Base-by-base conservation (phyloP, 92 coral and sea anemone species). In the Palythoa grandiflora region DNA sequence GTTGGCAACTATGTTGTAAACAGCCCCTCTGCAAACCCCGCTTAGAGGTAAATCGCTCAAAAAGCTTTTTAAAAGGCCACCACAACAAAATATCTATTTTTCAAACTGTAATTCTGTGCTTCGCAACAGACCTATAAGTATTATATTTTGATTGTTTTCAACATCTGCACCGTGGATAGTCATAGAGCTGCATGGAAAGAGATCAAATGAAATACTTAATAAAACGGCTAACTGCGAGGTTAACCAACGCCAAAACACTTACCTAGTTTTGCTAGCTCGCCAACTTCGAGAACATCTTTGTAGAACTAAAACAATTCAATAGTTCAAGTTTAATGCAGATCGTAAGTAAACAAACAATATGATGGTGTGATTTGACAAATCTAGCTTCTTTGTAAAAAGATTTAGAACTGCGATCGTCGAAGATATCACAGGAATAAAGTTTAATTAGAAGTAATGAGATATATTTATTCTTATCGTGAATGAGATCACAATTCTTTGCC, bases 201-300 rank as follows among this genome's bases (percentile, higher is more conserved):
- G 28, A 28, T 28, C 28, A 15, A 13, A 12, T 15, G 16, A 59
- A 14, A 14, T 11, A 59, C n/a, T 59, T 15, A 59, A 2, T 15
- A 17, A 2, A 52, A 3, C 38, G 2, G 19, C 28, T 40, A 39
- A 76, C 16, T 17, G 15, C 17, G 38, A 73, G 55, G 16, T n/a
- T 19, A 28, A 7, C 38, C 3, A 8, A 35, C 17, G 4, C 37
- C 16, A 35, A 1, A 35, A 75, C 40, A 57, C 74, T 88, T 87
- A 96, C 98, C 98, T 89, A 96, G 91, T 84, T 95, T 96, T 74
- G 99, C 99, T 50, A 96, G 89, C 88, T 96, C 99, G 72, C 99
- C 99, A 63, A 95, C 99, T 92, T 96, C 99, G 72, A 96, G 96
- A 40, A 96, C 99, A 90, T 96, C 99, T 85, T 96, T 96, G 92